A percentile compares a stretch with the other conserved stretches of the same genome.
phyloP scores from a whole-genome alignment of 2,797 vertebrate genomes.

The Alcedo quadribrachys region DNA sequence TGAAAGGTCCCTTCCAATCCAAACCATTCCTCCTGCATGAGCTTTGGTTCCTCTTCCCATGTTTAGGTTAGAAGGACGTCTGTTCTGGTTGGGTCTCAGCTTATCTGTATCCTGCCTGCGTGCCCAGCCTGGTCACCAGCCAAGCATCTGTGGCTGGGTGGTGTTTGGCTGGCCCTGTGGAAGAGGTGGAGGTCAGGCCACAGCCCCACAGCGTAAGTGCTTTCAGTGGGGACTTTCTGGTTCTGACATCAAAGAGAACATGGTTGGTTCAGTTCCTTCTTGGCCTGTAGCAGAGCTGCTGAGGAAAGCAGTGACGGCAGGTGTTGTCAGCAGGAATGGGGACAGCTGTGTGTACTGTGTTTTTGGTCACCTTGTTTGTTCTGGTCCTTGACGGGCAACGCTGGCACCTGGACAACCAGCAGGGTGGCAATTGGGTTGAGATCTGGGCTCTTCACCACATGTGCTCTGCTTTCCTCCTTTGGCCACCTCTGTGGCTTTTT shows the following conservation, averaged over 20 bases:
- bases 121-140: accelerated
- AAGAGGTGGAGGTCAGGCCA: neutral
- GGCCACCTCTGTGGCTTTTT: neutral
- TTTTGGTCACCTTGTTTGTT: too few species aligned
- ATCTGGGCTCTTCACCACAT: too few species aligned
- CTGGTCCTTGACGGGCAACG: too few species aligned
- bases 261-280: neutral
- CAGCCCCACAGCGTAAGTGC: neutral
- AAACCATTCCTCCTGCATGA: neutral
- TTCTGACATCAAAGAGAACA: neutral
- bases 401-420: too few species aligned
- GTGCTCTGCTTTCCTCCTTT: too few species aligned
- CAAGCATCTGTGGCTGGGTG: neutral
- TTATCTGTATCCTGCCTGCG: neutral
- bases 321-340: too few species aligned
- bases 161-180: neutral
- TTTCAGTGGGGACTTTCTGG: neutral
- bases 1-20: neutral
- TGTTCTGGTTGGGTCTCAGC: accelerated
- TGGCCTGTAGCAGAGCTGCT: too few species aligned
- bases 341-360: too few species aligned
- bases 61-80: neutral
- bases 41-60: accelerated
- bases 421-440: too few species aligned
- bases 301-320: too few species aligned